phyloP scores from a whole-genome alignment of 1,140 invertebrate genomes.

The Drosophila chauvacae region DNA sequence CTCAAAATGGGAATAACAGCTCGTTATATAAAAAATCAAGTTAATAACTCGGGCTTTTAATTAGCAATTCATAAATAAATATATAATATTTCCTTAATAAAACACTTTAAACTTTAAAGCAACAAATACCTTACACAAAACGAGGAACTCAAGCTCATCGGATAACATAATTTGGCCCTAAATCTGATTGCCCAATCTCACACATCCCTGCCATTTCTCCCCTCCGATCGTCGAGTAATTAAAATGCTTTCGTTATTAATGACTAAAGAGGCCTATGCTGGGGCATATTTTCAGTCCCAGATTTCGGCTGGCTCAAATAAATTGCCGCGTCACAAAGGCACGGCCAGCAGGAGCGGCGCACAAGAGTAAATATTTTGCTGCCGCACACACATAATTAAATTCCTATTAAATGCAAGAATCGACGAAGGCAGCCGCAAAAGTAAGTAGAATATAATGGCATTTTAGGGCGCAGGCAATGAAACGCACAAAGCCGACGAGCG shows the following conservation, averaged over 20 bases:
- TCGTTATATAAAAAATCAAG: too few species aligned
- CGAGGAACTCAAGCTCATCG: background rate
- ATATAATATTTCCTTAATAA: background rate
- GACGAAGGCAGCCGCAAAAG: constrained; percentile 35
- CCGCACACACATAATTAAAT: constrained; percentile 48
- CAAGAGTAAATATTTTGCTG: constrained; percentile 21
- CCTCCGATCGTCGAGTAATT: constrained; percentile 20
- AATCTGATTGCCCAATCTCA: background rate
- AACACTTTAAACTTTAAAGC: background rate
- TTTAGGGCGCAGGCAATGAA: constrained; percentile 28
- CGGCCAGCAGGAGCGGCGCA: background rate
- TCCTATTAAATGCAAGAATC: constrained; percentile 42
- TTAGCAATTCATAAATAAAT: background rate
- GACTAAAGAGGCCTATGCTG: constrained; percentile 3
- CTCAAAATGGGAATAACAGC: background rate
- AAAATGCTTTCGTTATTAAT: constrained; percentile 36
- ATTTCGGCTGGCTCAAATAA: constrained; percentile 12
- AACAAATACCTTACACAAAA: too few species aligned
- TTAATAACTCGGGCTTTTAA: too few species aligned
- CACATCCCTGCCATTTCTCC: background rate
- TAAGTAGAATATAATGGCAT: constrained; percentile 48
- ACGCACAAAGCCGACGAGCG: constrained; percentile 19
- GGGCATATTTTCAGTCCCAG: constrained; percentile 19
- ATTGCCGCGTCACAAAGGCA: constrained; percentile 23
- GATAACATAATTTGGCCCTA: background rate